phyloP scores from a whole-genome alignment of 2,888 invertebrate genomes.

The Lucinisca nassula region DNA sequence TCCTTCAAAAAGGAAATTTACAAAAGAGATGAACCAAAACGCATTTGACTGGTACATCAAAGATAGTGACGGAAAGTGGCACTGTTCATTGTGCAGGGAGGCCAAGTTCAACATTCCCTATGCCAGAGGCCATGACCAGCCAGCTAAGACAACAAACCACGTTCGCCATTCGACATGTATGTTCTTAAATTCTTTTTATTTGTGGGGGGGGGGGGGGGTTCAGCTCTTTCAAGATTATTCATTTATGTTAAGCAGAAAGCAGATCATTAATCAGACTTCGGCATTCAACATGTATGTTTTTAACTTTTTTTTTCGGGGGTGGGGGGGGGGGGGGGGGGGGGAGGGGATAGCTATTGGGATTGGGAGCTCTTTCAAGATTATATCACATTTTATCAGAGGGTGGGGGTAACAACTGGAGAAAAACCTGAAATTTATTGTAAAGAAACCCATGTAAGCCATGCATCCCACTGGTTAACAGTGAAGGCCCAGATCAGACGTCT shows the following conservation, averaged over 20 bases:
- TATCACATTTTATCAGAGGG: neutral
- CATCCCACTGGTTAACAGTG: neutral
- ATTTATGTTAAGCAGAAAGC: neutral
- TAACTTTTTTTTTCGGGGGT: too few species aligned
- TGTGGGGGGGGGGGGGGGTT: too few species aligned
- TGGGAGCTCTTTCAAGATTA: neutral
- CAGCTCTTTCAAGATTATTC: too few species aligned
- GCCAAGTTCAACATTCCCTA: too few species aligned
- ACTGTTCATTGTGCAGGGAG: too few species aligned
- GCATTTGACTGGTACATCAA: neutral
- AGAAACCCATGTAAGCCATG: neutral
- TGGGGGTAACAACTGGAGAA: neutral
- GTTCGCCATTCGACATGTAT: too few species aligned
- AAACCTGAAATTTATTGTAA: too few species aligned
- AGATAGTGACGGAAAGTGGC: neutral
- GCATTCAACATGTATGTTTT: neutral
- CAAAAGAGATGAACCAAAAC: neutral
- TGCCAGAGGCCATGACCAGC: neutral
- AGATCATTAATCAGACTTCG: neutral
- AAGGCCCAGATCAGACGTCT: too few species aligned
- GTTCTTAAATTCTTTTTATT: too few species aligned
- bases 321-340: too few species aligned
- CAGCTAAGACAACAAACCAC: too few species aligned
- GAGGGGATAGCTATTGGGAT: neutral
- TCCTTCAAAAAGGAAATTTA: neutral